Base-by-base conservation (phyloP, 2,888 invertebrate species). In the Nemotelus pantherinus region DNA sequence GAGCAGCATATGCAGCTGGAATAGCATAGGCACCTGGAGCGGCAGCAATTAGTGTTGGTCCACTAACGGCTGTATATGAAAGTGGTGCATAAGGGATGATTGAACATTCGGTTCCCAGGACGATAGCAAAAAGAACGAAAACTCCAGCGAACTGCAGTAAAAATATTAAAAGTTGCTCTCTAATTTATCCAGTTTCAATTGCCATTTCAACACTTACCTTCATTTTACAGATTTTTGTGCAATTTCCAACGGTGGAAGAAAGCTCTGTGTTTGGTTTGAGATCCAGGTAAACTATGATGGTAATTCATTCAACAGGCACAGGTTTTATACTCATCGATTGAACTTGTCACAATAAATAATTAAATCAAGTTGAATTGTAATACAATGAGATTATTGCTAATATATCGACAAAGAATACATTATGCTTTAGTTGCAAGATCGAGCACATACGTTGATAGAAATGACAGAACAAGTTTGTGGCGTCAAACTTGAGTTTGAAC, bases 41-140 rank as follows among this genome's bases (percentile, higher is more conserved):
- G 6, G 64, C 55, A 41, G 71, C 64, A 45, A 60, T 9, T 6
- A 67, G 3, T n/a, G 60, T 25, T 64, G 72, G 67, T 9, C 85
- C 84, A 58, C 83, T 84, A 41, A 77, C 82, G 48, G 83, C 77
- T 44, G 82, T 80, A 65, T 80, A 80, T 39, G 81, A 75, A 44
- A 81, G 43, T 76, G 84, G 48, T 9, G 25, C 43, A 6, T 57
- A 47, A 50, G 75, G 44, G 9, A 79, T 3, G 44, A 68, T 70
- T 7, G 74, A 74, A 0, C 58, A 79, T 48, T 77, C 67, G n/a
- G 63, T 72, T 43, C 77, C 79, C 41, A 75, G 39, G 55, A 77
- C 79, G 53, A 70, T 57, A 75, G 79, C 77, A 47, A 77, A 60
- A 57, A 79, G 41, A 55, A 77, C 70, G 47, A 64, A 75, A 48